These are phyloP conservation scores for Druon quercuslanigerum DNA, from an alignment of 1,140 invertebrate genomes.

Conservation along the genomic window DNA sequence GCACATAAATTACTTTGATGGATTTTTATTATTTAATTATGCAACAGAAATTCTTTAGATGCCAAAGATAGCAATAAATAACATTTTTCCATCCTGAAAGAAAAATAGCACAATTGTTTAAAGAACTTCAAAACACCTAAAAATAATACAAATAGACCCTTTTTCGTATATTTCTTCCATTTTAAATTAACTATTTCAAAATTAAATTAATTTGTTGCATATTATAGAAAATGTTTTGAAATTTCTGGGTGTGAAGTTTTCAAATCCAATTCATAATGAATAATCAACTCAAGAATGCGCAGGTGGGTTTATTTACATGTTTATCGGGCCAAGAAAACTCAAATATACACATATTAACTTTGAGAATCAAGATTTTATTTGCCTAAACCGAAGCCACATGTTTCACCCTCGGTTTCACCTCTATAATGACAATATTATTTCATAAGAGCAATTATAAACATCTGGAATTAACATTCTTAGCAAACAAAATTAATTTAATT, in stretches of 20 bases:
- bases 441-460: too few species aligned
- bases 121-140: too few species aligned
- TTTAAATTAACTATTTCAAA: background rate
- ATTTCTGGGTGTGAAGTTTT: background rate
- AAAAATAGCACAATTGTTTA: too few species aligned
- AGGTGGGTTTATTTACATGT: slow-evolving; percentile 7
- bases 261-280: background rate
- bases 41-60: slow-evolving; percentile 6
- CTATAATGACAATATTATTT: background rate
- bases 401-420: background rate
- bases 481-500: too few species aligned
- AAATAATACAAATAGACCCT: too few species aligned
- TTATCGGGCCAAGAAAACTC: background rate
- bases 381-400: background rate
- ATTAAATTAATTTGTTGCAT: background rate
- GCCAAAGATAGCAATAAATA: background rate
- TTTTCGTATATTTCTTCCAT: background rate
- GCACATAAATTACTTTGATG: slow-evolving; percentile 14
- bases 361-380: background rate
- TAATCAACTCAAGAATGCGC: background rate
- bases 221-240: background rate
- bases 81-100: background rate
- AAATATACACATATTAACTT: background rate
- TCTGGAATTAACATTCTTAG: too few species aligned
- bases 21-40: slow-evolving; percentile 1